Evolutionary conservation across 2,797 vertebrate species (phyloP).

Genomic region (Momotus momota): DNA sequence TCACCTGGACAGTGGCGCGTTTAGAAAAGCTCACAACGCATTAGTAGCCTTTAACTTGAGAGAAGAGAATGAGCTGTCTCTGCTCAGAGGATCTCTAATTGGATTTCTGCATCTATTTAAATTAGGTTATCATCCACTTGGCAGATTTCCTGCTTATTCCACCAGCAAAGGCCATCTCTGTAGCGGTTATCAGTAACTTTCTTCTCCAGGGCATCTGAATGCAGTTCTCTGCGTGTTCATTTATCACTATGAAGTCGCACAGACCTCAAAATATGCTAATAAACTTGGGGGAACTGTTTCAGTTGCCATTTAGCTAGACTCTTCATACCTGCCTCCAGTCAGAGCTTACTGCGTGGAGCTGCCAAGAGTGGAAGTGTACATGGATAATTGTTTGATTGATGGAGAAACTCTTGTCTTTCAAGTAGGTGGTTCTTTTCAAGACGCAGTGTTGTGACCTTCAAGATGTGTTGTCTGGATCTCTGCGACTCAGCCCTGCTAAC

Average conservation of each 20-base stretch:
- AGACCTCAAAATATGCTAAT: background rate
- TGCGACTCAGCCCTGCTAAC: background rate
- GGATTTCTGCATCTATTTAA: constrained; percentile 63
- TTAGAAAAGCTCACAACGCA: background rate
- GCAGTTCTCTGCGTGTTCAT: background rate
- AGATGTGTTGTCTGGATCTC: background rate
- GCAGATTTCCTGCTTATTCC: constrained; percentile 48
- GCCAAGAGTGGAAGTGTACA: background rate
- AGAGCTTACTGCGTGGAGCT: background rate
- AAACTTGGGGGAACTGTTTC: background rate
- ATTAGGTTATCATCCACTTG: constrained; percentile 54
- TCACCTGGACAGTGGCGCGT: background rate
- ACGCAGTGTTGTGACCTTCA: rapidly evolving
- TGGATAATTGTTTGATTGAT: background rate
- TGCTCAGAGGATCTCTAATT: constrained; percentile 60
- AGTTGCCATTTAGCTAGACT: background rate
- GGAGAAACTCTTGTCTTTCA: background rate
- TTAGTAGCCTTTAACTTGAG: constrained; percentile 2
- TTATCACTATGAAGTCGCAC: background rate
- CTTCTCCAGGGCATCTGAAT: constrained; percentile 5
- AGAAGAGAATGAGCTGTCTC: constrained; percentile 32
- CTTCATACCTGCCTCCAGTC: background rate
- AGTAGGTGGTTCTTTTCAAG: background rate
- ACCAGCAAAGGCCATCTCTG: background rate
- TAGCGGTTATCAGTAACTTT: background rate